Evolutionary conservation across 2,113 vertebrate genomes (phyloP).

Genomic region (Gadus macrocephalus): DNA sequence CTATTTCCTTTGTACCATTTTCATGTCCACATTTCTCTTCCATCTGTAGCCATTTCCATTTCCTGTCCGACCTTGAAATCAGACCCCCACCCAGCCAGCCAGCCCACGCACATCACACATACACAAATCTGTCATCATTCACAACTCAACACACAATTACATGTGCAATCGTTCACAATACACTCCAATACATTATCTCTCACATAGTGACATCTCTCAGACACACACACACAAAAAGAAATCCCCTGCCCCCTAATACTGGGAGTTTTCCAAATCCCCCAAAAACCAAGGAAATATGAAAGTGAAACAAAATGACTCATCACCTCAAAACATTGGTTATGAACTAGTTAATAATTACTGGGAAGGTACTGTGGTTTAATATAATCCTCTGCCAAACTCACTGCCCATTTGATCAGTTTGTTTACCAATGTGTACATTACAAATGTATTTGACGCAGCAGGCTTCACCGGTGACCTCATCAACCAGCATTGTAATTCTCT

Average conservation of each 20-base stretch:
- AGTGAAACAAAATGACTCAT: conserved; percentile 13
- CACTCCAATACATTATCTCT: background rate
- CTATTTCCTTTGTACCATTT: conserved; percentile 63
- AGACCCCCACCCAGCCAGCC: conserved; percentile 38
- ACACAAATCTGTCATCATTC: background rate
- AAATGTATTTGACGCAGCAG: conserved; percentile 38
- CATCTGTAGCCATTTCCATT: conserved; percentile 76
- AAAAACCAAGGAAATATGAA: conserved; percentile 22
- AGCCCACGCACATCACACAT: conserved; percentile 56
- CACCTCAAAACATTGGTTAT: conserved; percentile 9
- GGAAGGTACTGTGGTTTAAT: conserved; percentile 29
- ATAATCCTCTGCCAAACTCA: conserved; percentile 35
- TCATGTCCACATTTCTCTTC: conserved; percentile 59
- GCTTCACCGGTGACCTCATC: conserved; percentile 57
- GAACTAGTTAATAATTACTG: conserved; percentile 36
- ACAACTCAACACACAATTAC: conserved; percentile 45
- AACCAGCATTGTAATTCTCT: conserved; percentile 28
- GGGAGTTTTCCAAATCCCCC: conserved; percentile 9
- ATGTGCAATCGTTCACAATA: background rate
- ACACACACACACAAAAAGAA: conserved; percentile 56
- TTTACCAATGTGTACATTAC: conserved; percentile 35
- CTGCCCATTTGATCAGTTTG: conserved; percentile 26
- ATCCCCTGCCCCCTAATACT: background rate
- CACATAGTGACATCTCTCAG: conserved; percentile 38
- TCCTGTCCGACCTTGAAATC: conserved; percentile 69